phyloP scores from a whole-genome alignment of 2,113 vertebrate genomes.

The Protobothrops mucrosquamatus region DNA sequence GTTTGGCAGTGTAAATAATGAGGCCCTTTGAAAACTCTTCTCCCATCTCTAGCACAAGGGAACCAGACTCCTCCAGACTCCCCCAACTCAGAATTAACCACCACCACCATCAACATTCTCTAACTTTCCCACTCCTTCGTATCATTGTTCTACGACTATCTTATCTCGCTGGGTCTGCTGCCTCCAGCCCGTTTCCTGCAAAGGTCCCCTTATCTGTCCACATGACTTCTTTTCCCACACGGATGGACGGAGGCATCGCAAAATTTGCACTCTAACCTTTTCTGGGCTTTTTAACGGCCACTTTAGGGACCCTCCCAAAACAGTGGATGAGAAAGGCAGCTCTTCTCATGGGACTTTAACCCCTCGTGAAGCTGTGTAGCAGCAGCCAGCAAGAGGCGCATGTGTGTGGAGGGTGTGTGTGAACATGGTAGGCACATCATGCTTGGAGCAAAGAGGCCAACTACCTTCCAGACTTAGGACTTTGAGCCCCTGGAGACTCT shows the following conservation, averaged over 20 bases:
- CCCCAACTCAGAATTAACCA: fast-evolving
- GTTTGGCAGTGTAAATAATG: conserved; percentile 27
- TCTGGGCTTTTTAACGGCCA: no score
- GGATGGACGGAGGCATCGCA: fast-evolving
- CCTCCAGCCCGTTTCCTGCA: not conserved
- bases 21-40: conserved; percentile 2
- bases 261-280: not conserved
- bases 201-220: not conserved
- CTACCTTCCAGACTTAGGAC: no score
- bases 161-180: not conserved
- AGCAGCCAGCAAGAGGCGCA: no score
- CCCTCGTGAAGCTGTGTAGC: no score
- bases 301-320: conserved; percentile 25
- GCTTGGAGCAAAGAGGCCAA: no score
- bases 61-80: conserved; percentile 22
- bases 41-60: conserved; percentile 29
- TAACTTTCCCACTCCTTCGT: no score
- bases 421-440: no score
- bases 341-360: no score
- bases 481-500: no score
- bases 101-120: no score
- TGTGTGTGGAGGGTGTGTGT: no score
- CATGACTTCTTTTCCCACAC: not conserved
- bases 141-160: not conserved
- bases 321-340: not conserved